Percentiles rank a stretch among this genome's conserved stretches.
Conservation (phyloP, 2,797 vertebrate species). For the Bothrops alternatus region DNA sequence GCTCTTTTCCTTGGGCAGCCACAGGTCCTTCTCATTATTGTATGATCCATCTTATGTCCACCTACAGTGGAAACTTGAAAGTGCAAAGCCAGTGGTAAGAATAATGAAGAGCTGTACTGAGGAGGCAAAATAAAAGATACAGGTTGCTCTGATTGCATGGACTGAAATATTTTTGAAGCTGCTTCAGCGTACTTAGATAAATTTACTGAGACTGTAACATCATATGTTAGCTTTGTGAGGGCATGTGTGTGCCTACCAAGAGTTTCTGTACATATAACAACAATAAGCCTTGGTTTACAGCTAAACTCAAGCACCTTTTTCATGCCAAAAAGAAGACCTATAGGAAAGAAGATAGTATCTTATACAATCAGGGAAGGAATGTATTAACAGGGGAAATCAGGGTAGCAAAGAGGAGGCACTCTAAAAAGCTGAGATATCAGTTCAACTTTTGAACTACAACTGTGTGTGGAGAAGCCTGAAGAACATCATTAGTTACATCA, state of each 20-base stretch:
- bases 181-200: background rate
- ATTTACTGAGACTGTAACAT: background rate
- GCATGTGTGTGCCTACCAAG: background rate
- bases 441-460: background rate
- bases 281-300: background rate
- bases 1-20: no score
- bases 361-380: background rate
- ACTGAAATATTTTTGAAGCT: background rate
- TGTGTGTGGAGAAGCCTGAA: background rate
- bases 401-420: background rate
- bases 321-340: background rate
- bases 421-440: background rate
- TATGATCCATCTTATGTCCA: no score
- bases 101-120: background rate
- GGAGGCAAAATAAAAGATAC: background rate
- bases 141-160: background rate
- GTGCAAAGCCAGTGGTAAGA: background rate
- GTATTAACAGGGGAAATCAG: background rate
- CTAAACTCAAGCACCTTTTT: background rate
- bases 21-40: no score
- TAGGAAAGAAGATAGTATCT: background rate
- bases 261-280: background rate
- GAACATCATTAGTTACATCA: background rate
- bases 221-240: background rate
- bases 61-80: no score